These are phyloP conservation scores for Scylla paramamosain DNA, from an alignment of 1,140 invertebrate genomes.

Conservation along the genomic window DNA sequence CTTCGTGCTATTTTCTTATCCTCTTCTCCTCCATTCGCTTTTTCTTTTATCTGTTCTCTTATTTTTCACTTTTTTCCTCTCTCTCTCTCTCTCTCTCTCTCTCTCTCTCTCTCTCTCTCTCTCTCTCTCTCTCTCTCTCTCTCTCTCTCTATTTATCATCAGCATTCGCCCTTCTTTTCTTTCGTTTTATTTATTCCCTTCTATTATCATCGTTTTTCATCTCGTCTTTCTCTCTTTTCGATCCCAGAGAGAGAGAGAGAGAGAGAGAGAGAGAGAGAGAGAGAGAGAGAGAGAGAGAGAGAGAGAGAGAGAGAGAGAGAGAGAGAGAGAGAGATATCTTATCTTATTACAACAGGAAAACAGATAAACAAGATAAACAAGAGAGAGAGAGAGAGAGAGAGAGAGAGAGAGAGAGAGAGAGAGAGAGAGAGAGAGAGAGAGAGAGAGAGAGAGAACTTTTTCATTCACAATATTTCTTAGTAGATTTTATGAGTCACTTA, in stretches of 20 bases:
- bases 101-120: slow-evolving; percentile 4
- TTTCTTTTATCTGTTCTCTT: neutral
- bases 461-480: too few relatives aligned
- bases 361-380: too few relatives aligned
- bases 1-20: neutral
- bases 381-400: neutral
- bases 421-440: neutral
- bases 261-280: slow-evolving; percentile 12
- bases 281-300: neutral
- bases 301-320: slow-evolving; percentile 35
- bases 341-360: too few relatives aligned
- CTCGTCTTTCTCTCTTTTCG: too few relatives aligned
- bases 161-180: neutral
- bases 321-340: neutral
- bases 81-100: neutral
- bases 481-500: too few relatives aligned
- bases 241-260: neutral
- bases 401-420: neutral
- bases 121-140: slow-evolving; percentile 29
- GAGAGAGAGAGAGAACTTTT: too few relatives aligned
- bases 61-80: neutral
- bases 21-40: neutral
- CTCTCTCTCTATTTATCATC: neutral
- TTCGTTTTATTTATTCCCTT: too few relatives aligned
- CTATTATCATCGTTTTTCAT: too few relatives aligned